Evolutionary conservation across 2,113 vertebrate genomes (phyloP), one percentile per base, ranked within the genome.

Genomic region (Oceanites oceanicus): DNA sequence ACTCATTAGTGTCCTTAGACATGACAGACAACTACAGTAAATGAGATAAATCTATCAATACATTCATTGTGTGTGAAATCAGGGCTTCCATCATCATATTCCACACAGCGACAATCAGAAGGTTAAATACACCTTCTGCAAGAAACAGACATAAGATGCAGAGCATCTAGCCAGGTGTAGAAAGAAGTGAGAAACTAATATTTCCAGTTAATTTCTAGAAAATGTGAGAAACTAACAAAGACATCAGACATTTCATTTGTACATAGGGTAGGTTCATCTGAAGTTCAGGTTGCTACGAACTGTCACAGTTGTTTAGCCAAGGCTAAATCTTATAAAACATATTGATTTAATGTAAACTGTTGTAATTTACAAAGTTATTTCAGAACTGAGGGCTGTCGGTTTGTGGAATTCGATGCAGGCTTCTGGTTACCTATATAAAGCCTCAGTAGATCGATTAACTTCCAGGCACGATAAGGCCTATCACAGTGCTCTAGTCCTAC

Each of bases 11-110:
- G 98, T 98, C 97, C 96, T 97, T 96, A 98, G 98, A 97, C 98
- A 98, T 98, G 98, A 99, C 98, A 99, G 98, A 98, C 98, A 99
- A 99, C 98, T 98, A 98, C 97, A 98, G 98, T 98, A 99, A 99
- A 99, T 98, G 98, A 98, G 98, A 99, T 98, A 98, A 98, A 99
- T 98, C 98, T 99, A 99, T 99, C 98, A 98, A 99, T 99, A 98
- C 98, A 98, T 97, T 97, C 94, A 98, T 94, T 97, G 98, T 98
- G 97, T 98, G 98, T 98, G 98, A 98, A 98, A 98, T 96, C 98
- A 98, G 96, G 94, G 94, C 94, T 98, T 97, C 96, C 94, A 91
- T 94, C 95, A 92, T 61, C 95, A 87, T 80, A n/a, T 86, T 93
- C 82, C 91, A 96, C 79, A 72, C 55, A 34, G 97, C 91, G 92